These are phyloP conservation scores for Tricholauxania praeusta DNA, from an alignment of 2,888 invertebrate genomes.

Conservation along the genomic window DNA sequence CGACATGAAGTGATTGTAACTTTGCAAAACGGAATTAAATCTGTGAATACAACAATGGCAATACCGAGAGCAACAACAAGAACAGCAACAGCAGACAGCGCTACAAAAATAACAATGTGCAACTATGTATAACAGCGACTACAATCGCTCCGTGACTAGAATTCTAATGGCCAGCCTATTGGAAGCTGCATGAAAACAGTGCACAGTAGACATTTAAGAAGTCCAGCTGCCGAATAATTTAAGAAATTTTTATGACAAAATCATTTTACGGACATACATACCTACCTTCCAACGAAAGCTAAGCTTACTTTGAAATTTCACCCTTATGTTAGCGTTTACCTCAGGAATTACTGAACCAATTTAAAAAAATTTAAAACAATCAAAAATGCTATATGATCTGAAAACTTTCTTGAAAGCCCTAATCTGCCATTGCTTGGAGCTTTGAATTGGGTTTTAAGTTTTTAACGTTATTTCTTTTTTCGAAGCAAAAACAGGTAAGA, in stretches of 20 bases:
- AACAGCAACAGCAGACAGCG: slow-evolving; percentile 1
- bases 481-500: no score
- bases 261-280: no score
- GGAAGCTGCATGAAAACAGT: not conserved
- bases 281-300: no score
- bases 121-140: slow-evolving; percentile 2
- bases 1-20: slow-evolving; percentile 16
- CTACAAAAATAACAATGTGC: slow-evolving; percentile 6
- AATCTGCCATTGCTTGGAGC: no score
- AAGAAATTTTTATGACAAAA: not conserved
- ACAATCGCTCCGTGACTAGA: slow-evolving; percentile 33
- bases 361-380: no score
- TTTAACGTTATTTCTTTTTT: no score
- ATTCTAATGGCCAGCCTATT: slow-evolving; percentile 8
- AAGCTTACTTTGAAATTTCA: no score
- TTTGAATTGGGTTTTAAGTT: no score
- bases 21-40: slow-evolving; percentile 4
- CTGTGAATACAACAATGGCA: not conserved
- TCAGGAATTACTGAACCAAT: no score
- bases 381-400: no score
- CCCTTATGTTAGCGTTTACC: no score
- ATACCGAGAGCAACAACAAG: not conserved
- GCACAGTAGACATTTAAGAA: not conserved
- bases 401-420: no score
- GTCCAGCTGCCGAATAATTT: not conserved